Percentiles rank a stretch among this genome's conserved stretches.
Conservation (phyloP, 1,140 invertebrate genomes). For the Campoletis sonorensis region DNA sequence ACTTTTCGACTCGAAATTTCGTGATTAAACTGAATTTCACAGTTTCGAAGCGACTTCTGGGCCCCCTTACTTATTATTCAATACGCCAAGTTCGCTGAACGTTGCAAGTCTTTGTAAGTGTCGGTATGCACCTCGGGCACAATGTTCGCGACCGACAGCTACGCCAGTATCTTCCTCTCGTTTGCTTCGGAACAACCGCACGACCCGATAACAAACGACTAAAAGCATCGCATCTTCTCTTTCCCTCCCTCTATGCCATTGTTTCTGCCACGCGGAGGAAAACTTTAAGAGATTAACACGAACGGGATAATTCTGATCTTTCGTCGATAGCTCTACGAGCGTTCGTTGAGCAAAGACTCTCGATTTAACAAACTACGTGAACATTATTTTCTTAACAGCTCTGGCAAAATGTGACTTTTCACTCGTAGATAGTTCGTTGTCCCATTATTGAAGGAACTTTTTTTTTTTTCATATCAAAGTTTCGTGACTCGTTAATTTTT, state of each 20-base stretch:
- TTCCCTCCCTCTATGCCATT: neutral
- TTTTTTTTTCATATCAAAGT: too few relatives aligned
- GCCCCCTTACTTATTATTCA: too few relatives aligned
- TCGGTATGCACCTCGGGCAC: neutral
- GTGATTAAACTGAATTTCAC: neutral
- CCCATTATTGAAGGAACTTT: too few relatives aligned
- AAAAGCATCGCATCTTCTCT: neutral
- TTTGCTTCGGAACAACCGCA: slow-evolving; percentile 12
- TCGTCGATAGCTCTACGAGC: neutral
- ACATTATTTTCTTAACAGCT: too few relatives aligned
- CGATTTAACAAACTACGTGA: too few relatives aligned
- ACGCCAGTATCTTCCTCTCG: neutral
- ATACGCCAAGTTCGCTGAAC: too few relatives aligned
- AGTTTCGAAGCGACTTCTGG: too few relatives aligned
- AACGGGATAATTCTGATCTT: slow-evolving; percentile 7
- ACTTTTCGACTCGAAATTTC: neutral
- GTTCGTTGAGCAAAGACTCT: too few relatives aligned
- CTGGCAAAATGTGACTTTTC: too few relatives aligned
- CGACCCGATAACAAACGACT: slow-evolving; percentile 36
- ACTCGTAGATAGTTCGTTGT: too few relatives aligned
- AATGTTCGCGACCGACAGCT: slow-evolving; percentile 32
- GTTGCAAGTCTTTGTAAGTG: too few relatives aligned
- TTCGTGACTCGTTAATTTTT: too few relatives aligned
- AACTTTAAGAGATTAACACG: slow-evolving; percentile 19
- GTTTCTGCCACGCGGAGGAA: neutral